phyloP scores from a whole-genome alignment of 2,797 vertebrate species.

The Otolemur crassicaudatus region DNA sequence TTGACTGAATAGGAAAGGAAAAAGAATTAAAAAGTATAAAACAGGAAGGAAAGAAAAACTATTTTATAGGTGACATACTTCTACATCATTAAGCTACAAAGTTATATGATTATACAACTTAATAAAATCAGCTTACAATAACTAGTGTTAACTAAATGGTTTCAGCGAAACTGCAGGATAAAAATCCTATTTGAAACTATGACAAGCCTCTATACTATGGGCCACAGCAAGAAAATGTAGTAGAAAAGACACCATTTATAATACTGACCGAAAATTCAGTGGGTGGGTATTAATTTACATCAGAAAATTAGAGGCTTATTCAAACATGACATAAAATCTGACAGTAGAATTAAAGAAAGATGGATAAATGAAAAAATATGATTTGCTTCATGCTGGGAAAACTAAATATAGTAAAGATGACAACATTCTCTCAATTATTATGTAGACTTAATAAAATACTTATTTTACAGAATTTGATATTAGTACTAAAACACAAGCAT shows the following conservation, averaged over 20 bases:
- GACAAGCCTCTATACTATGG: neutral
- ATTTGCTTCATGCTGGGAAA: conserved; percentile 76
- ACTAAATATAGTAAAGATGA: conserved; percentile 82
- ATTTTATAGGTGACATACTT: conserved; percentile 23
- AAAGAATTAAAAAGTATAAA: conserved; percentile 54
- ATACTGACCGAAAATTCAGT: conserved; percentile 61
- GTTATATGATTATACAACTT: conserved; percentile 13
- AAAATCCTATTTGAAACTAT: conserved; percentile 46
- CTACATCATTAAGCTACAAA: conserved; percentile 33
- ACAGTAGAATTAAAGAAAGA: conserved; percentile 68
- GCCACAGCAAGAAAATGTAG: conserved; percentile 35
- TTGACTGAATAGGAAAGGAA: conserved; percentile 26
- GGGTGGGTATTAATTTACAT: conserved; percentile 75
- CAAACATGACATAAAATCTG: conserved; percentile 77
- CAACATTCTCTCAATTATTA: conserved; percentile 80
- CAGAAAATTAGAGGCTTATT: conserved; percentile 77
- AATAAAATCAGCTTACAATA: conserved; percentile 56
- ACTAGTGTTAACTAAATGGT: conserved; percentile 30
- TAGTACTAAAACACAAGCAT: conserved; percentile 65
- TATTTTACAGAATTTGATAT: conserved; percentile 77
- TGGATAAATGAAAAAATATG: conserved; percentile 69
- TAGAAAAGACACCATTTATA: conserved; percentile 30
- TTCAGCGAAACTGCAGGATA: conserved; percentile 38
- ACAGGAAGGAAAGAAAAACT: conserved; percentile 11
- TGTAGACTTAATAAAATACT: conserved; percentile 79